Evolutionary conservation across 1,140 invertebrate genomes (phyloP).

Genomic region (Bombus vancouverensis): DNA sequence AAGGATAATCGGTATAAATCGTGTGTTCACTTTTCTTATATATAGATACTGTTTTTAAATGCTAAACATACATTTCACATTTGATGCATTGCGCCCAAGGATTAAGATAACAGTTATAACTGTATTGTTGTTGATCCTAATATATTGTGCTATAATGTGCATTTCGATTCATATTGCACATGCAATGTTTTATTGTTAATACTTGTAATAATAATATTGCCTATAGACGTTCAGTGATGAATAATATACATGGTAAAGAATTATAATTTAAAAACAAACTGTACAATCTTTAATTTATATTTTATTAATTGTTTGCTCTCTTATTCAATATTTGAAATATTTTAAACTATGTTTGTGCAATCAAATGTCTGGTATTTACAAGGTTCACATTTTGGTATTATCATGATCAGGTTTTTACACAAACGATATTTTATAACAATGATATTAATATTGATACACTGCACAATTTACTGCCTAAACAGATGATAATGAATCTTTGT

Average conservation of each 20-base stretch:
- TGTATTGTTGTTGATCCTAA: slow-evolving; percentile 9
- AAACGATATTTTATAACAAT: slow-evolving; percentile 1
- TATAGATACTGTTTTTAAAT: slow-evolving; percentile 31
- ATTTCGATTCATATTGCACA: neutral
- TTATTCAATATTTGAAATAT: neutral
- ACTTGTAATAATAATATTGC: neutral
- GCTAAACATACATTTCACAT: neutral
- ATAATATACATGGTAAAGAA: neutral
- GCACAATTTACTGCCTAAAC: slow-evolving; percentile 42
- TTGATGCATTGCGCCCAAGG: neutral
- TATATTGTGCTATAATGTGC: neutral
- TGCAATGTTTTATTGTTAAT: neutral
- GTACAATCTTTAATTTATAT: neutral
- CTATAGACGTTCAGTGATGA: neutral
- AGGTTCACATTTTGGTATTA: neutral
- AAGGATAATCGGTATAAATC: slow-evolving; percentile 36
- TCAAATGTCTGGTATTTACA: neutral
- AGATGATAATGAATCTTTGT: slow-evolving; percentile 11
- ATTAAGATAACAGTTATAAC: slow-evolving; percentile 6
- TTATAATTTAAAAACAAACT: neutral
- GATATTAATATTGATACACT: slow-evolving; percentile 7
- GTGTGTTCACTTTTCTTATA: slow-evolving; percentile 52
- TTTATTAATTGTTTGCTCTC: neutral
- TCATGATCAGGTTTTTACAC: neutral
- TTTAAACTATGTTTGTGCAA: slow-evolving; percentile 1